Base-by-base conservation (phyloP, 2,888 invertebrate species). In the Cheilosia impressa region DNA sequence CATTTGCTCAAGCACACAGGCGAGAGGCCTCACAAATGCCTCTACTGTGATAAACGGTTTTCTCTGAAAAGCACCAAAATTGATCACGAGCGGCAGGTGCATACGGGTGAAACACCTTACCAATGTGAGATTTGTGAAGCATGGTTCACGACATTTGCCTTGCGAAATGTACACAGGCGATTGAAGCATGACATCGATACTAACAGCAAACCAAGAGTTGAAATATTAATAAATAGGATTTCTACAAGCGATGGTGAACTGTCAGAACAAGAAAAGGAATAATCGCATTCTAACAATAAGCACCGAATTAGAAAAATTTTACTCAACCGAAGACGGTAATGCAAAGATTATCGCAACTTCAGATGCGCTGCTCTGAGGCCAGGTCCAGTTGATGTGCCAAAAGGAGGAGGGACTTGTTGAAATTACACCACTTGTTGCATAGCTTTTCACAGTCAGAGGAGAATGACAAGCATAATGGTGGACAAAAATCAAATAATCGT, bases 61-160 rank as follows among this genome's bases (percentile, higher is more conserved):
- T 15, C 55, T 0, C 22, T 57, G 6, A 66, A 38, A 1, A 19
- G 2, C 9, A 63, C 19, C 3, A 68, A 63, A 22, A 43, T 6
- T 4, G 73, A 83, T 38, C 83, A 83, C 41, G 79, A 63, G 15
- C 66, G 83, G 3, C 58, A 62, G 1, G 0, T 47, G 15, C 87
- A 87, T 27, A 87, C 84, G 2, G 69, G 73, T 17, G 87, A 80
- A 52, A 80, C 87, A 10, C 84, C 84, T 0, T 87, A 77, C 41
- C 43, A 76, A 4, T 87, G 87, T 10, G 62, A 80, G 9, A 34
- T 34, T 1, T 87, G 87, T 22, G 34, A 47, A 10, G 10, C 34
- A 24, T 71, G 77, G 31, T 87, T 81, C 53, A 81, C 45, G 3
- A 79, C 83, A 0, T 68, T 66, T 1, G 19, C 9, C 15, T 10